Evolutionary conservation across 1,140 invertebrate genomes (phyloP).

Genomic region (Battus philenor): DNA sequence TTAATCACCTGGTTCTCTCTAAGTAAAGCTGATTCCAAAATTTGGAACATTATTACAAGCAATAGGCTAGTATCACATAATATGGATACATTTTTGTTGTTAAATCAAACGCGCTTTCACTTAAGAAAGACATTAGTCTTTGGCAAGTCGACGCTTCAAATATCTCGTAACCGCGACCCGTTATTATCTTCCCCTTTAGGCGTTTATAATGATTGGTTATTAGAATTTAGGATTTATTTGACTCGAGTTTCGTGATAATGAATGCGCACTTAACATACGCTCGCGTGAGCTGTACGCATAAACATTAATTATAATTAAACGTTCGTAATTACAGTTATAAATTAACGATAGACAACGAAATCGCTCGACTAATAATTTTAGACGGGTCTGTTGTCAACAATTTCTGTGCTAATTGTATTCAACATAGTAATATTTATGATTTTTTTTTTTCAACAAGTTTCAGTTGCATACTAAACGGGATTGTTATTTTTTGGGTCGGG

Average conservation of each 20-base stretch:
- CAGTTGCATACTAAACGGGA: too few species aligned
- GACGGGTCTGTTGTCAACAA: too few species aligned
- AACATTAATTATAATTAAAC: conserved; percentile 10
- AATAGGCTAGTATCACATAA: too few species aligned
- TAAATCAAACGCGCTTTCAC: background rate
- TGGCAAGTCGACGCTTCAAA: background rate
- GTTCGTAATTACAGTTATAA: background rate
- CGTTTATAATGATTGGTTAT: conserved; percentile 15
- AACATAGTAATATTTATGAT: too few species aligned
- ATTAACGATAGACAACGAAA: background rate
- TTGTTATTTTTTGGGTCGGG: too few species aligned
- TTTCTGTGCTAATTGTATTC: too few species aligned
- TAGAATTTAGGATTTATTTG: conserved; percentile 6
- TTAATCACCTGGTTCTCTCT: too few species aligned
- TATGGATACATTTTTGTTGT: too few species aligned
- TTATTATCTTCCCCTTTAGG: conserved; percentile 1
- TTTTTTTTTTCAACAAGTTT: too few species aligned
- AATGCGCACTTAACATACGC: background rate
- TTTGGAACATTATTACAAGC: too few species aligned
- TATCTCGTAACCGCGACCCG: background rate
- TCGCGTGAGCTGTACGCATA: conserved; percentile 3
- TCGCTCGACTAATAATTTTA: background rate
- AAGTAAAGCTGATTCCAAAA: too few species aligned
- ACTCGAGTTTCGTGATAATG: background rate
- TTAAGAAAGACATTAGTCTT: conserved; percentile 1